Evolutionary conservation across 1,140 invertebrate genomes (phyloP), one percentile per base, ranked within the genome.

Genomic region (Drosophila parabipectinata): DNA sequence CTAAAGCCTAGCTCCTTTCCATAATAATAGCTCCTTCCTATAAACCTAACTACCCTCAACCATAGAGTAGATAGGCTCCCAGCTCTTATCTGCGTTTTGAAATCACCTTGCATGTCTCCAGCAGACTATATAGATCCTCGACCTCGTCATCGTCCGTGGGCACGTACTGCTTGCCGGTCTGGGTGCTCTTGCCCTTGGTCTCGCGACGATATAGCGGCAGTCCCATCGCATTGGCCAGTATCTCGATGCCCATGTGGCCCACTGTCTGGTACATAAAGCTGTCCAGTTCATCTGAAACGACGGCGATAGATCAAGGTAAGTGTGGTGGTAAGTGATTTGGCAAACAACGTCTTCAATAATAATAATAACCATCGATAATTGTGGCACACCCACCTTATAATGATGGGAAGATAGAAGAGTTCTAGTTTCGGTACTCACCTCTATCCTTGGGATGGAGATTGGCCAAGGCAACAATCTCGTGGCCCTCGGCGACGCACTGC

Each of bases 211-310:
- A 99, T 5, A 99, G 92, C 10, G 98, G 98, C 63, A 99, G 92
- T 2, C 95, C 96, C 95, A 99, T 97, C 1, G 98, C 98, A 92
- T 98, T 96, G 39, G 98, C 97, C 92, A 98, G 97, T 64, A 97
- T 94, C 57, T 96, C 95, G 73, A 99, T 96, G 30, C 96, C 97
- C 94, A 99, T 96, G 93, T 98, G 97, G 8, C 99, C 99, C 55
- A 99, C 98, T 54, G 98, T 99, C 93, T 99, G 99, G 92, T 99
- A 99, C 99, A 99, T 99, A 90, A 98, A 99, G 90, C 98, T 99
- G 92, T 99, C 98, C 72, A 99, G 92, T 92, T 99, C 99, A 94
- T 98, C 97, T 97, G 82, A 44, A 44, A 18, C 37, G 14, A 45
- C 51, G 48, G 34, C 47, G 3, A 3, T 47, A 54, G 61, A 68